Base-by-base conservation (phyloP, 1,140 invertebrate genomes). In the Drosophila melanogaster region DNA sequence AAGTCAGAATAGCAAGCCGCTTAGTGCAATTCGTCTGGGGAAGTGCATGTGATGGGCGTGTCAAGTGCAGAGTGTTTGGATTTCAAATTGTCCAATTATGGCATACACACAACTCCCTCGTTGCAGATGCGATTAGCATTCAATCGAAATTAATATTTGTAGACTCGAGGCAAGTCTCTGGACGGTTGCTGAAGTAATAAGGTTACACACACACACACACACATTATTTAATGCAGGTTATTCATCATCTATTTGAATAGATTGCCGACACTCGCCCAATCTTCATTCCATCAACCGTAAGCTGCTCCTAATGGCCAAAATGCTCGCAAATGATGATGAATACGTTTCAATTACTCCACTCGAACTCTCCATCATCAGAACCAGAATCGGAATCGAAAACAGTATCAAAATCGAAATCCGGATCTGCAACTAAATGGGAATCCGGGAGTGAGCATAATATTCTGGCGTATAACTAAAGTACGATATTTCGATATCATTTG, bases 261-360 rank as follows among this genome's bases (percentile, higher is more conserved):
- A 76, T 76, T 57, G 71, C 35, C 47, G 19, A 8, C 40, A 12
- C 43, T 12, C 40, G 33, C 15, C 11, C 5, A 10, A 12, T 6
- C 2, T 41, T 41, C 64, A 26, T 41, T 33, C 33, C 65, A 40
- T 35, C 10, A 57, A 22, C 44, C 41, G 47, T 79, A 51, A 77
- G 78, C 72, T 66, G 72, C 60, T 66, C 49, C 72, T 61, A 77
- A 75, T 83, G 81, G 56, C 59, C 61, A 65, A 80, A 85, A 72
- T 72, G 77, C 65, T 66, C 46, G 59, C 65, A 78, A 81, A 81
- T 80, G 77, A 76, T 76, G 72, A 76, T 84, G 59, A 79, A 83
- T 66, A 80, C 58, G 57, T 77, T 85, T 71, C 77, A 75, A 66
- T 84, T 86, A 86, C 67, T 81, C 60, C 58, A 77, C 73, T 71